Evolutionary conservation across 2,888 invertebrate genomes (phyloP), one percentile per base, ranked within the genome.

Genomic region (Polia nebulosa): DNA sequence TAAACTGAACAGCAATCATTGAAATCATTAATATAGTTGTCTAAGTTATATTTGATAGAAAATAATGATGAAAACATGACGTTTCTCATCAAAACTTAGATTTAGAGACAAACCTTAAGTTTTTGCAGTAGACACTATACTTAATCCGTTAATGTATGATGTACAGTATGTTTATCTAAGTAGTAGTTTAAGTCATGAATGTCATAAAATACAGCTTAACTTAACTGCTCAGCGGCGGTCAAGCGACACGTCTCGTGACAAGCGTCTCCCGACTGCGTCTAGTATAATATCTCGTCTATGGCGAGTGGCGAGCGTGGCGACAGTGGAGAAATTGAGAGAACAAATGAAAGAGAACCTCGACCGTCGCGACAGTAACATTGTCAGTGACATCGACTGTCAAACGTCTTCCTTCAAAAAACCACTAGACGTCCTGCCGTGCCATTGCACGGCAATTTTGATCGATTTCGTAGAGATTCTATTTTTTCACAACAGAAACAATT

Each of bases 191-290:
- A 52, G 25, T 39, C 13, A 0, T 20, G 29, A 32, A 39, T 11
- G 62, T 52, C 20, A 36, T 72, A 69, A 62, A 72, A 51, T 36
- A 27, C 13, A n/a, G 41, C 34, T 22, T 51, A 25, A 15, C 3
- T 39, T 39, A 5, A 29, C 7, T 5, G 29, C 29, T 29, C 3
- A 6, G 17, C 15, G 0, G 1, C 9, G 0, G 15, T 8, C n/a
- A 9, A 57, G 15, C 9, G 2, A 27, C 4, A 27, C 25, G 44
- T 20, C 4, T 44, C 20, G 15, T 15, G 2, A 27, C 4, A 27
- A 39, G 44, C 44, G 9, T 44, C 20, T 44, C 20, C 20, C 44
- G 20, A 44, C 44, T 9, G 20, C 0, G 20, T 44, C 20, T 22
- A 4, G n/a, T n/a, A n/a, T n/a, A n/a, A n/a, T n/a, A n/a, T n/a